phyloP scores from a whole-genome alignment of 1,140 invertebrate genomes.

The Zaprionus taronus region DNA sequence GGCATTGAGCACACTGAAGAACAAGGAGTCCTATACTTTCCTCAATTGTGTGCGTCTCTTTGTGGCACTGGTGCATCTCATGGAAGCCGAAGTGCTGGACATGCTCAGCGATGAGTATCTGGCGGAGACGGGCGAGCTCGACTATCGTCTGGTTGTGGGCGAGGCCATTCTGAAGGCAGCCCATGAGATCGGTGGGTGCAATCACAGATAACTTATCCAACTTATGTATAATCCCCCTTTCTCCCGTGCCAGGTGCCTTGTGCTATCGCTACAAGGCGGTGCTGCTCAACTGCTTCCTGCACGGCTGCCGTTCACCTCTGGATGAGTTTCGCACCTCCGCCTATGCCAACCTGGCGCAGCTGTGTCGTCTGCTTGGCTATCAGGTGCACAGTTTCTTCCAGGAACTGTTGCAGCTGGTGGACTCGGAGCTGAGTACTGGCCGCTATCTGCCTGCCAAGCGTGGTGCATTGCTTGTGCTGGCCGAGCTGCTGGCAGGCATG shows the following conservation, averaged over 20 bases:
- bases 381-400: constrained; percentile 88
- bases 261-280: constrained; percentile 88
- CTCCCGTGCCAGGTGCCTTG: constrained; percentile 87
- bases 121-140: constrained; percentile 56
- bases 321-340: constrained; percentile 90
- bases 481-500: constrained; percentile 89
- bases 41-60: constrained; percentile 79
- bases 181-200: constrained; percentile 87
- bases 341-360: constrained; percentile 91
- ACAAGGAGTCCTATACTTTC: constrained; percentile 79
- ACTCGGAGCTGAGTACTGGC: constrained; percentile 87
- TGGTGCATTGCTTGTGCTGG: constrained; percentile 89
- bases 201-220: neutral
- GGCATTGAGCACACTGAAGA: constrained; percentile 64
- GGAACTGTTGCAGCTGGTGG: constrained; percentile 89
- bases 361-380: constrained; percentile 90
- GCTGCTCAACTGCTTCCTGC: constrained; percentile 89
- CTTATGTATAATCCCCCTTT: neutral
- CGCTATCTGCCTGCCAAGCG: constrained; percentile 88
- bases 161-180: constrained; percentile 90
- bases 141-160: constrained; percentile 89
- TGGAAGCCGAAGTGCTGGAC: constrained; percentile 77
- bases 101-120: constrained; percentile 76
- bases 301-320: constrained; percentile 87
- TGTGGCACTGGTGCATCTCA: constrained; percentile 62